A percentile compares a stretch with the other conserved stretches of the same genome.
These are phyloP conservation scores for Enteromius treurensis DNA, from an alignment of 2,797 vertebrate genomes.

Conservation along the genomic window DNA sequence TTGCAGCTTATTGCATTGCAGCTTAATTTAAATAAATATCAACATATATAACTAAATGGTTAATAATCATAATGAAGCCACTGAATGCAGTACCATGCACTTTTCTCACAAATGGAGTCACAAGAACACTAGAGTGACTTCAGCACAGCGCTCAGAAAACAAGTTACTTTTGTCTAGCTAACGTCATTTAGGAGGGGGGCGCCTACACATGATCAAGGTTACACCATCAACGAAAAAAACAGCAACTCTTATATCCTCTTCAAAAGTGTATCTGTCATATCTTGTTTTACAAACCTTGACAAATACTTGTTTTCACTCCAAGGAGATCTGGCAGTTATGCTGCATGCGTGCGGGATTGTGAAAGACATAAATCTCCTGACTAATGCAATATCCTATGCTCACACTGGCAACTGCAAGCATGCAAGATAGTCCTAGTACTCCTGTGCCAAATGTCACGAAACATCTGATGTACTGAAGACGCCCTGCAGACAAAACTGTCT, in stretches of 20 bases:
- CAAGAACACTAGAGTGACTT: neutral
- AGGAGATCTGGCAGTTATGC: slow-evolving; percentile 42
- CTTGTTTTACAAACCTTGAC: slow-evolving; percentile 5
- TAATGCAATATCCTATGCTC: slow-evolving; percentile 32
- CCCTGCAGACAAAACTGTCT: slow-evolving; percentile 47
- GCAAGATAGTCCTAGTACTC: neutral
- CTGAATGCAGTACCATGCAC: neutral
- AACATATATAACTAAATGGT: neutral
- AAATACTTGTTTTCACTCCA: slow-evolving; percentile 18
- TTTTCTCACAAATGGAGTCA: neutral
- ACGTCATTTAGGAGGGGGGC: neutral
- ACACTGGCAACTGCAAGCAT: neutral
- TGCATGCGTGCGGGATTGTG: slow-evolving; percentile 23
- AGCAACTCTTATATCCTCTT: too few species aligned
- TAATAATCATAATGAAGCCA: neutral
- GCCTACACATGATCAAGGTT: neutral
- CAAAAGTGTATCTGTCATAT: slow-evolving; percentile 1
- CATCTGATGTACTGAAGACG: slow-evolving; percentile 15
- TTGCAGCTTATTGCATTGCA: neutral
- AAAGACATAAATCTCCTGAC: slow-evolving; percentile 39
- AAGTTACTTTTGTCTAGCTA: neutral
- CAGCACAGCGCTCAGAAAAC: neutral
- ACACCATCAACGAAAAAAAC: neutral
- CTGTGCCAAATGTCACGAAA: slow-evolving; percentile 45
- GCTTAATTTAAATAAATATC: neutral